Evolutionary conservation across 2,888 invertebrate genomes (phyloP).

Genomic region (Philhelius pedissequus): DNA sequence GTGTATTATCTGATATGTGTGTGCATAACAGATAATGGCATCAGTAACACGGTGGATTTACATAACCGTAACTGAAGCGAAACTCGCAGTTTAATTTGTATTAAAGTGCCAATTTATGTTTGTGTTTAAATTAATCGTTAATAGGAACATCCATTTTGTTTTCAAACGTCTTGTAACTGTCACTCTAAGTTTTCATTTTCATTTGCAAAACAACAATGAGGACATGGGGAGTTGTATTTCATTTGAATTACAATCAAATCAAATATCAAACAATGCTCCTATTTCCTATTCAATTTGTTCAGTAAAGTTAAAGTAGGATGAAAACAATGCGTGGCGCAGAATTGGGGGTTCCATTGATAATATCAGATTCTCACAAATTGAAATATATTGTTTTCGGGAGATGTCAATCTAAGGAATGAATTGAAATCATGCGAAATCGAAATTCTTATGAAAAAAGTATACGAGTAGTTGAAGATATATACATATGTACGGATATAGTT

Average conservation of each 20-base stretch:
- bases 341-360: neutral
- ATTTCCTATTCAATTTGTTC: neutral
- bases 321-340: neutral
- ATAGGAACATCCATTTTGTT: conserved; percentile 1
- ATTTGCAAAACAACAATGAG: neutral
- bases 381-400: too few relatives aligned
- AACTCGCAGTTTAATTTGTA: neutral
- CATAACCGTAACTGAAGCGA: neutral
- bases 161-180: conserved; percentile 2
- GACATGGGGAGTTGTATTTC: neutral
- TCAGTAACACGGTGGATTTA: neutral
- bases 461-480: too few relatives aligned
- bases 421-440: too few relatives aligned
- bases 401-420: too few relatives aligned
- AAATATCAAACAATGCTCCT: neutral
- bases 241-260: neutral
- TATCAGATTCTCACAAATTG: too few relatives aligned
- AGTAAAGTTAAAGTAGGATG: neutral
- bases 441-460: too few relatives aligned
- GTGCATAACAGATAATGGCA: neutral
- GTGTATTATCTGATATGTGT: neutral
- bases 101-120: conserved; percentile 11
- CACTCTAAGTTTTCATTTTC: neutral
- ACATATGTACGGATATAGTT: too few relatives aligned
- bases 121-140: neutral